phyloP scores from a whole-genome alignment of 2,797 vertebrate genomes.

The Bradypodion ventrale region DNA sequence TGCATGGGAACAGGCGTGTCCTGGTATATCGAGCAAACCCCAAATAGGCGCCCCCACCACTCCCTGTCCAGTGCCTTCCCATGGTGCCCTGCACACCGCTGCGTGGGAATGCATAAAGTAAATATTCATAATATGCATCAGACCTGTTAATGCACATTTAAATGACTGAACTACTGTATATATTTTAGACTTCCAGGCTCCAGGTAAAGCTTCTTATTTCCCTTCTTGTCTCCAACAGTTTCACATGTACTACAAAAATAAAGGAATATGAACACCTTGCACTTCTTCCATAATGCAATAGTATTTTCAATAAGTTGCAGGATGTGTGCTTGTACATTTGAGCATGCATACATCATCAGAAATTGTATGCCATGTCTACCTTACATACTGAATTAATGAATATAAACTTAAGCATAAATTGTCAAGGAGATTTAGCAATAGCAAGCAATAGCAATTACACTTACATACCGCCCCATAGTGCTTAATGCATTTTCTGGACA shows the following conservation, averaged over 20 bases:
- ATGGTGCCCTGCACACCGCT: too few species aligned
- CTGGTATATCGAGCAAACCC: too few species aligned
- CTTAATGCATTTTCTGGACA: too few species aligned
- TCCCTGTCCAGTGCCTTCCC: too few species aligned
- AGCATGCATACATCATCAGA: not conserved
- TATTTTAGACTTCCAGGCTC: slow-evolving; percentile 31
- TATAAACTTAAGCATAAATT: not conserved
- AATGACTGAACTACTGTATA: not conserved
- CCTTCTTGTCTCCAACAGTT: not conserved
- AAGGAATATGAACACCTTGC: not conserved
- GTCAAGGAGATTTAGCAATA: not conserved
- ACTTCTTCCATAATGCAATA: not conserved
- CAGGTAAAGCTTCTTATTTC: not conserved
- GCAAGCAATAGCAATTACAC: too few species aligned
- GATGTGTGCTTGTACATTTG: not conserved
- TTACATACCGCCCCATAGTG: too few species aligned
- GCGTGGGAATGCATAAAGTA: not conserved
- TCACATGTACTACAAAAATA: not conserved
- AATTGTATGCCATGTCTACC: not conserved
- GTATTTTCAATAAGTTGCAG: not conserved
- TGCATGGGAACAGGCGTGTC: too few species aligned
- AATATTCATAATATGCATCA: not conserved
- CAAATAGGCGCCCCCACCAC: too few species aligned
- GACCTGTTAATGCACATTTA: not conserved
- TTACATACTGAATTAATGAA: not conserved